Conservation (phyloP, 2,888 invertebrate species). For the Allygus modestus region DNA sequence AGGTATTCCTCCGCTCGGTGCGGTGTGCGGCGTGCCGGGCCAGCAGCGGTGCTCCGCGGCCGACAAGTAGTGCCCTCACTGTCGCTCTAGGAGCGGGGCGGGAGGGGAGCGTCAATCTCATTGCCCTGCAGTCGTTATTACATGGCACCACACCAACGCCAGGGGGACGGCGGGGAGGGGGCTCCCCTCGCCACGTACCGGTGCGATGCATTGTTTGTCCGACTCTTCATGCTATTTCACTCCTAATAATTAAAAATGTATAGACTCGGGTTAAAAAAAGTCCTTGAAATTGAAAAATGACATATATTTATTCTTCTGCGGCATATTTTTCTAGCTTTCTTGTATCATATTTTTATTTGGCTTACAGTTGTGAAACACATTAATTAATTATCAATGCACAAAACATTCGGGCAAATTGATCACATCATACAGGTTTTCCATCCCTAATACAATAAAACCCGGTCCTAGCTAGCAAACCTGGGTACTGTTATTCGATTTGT, state of each 20-base stretch:
- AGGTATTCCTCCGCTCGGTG: conserved; percentile 18
- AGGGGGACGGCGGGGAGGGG: not conserved
- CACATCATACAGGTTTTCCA: too few species aligned
- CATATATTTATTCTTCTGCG: too few species aligned
- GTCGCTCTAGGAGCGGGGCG: not conserved
- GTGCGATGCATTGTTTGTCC: conserved; percentile 4
- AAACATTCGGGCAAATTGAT: too few species aligned
- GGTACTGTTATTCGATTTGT: too few species aligned
- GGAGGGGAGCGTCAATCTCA: conserved; percentile 25
- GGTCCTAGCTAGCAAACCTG: too few species aligned
- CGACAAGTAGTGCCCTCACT: conserved; percentile 30
- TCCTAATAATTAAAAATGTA: not conserved
- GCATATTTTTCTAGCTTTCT: too few species aligned
- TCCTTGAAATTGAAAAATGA: too few species aligned
- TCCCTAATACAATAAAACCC: too few species aligned
- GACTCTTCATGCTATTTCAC: not conserved
- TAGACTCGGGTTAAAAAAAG: too few species aligned
- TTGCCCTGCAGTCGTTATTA: conserved; percentile 43
- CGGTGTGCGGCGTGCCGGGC: not conserved
- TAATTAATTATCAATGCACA: too few species aligned
- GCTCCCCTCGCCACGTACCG: conserved; percentile 5
- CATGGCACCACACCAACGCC: conserved; percentile 41
- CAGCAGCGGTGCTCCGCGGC: conserved; percentile 21
- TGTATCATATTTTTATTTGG: too few species aligned
- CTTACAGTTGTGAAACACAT: too few species aligned